Evolutionary conservation across 2,113 vertebrate genomes (phyloP).

Genomic region (Nannospalax galili): DNA sequence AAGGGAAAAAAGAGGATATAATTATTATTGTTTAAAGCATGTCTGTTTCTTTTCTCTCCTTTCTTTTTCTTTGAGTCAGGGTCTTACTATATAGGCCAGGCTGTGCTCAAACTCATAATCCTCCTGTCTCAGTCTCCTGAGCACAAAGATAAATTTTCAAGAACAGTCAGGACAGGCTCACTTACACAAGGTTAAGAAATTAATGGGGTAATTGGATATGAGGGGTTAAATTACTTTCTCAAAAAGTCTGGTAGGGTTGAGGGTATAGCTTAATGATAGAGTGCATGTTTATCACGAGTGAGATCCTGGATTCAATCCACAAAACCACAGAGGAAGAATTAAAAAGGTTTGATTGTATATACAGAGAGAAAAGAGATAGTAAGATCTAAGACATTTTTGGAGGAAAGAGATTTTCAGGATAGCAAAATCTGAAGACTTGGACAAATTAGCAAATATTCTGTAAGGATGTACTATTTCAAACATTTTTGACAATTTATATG

Average conservation of each 20-base stretch:
- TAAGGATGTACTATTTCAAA: constrained; percentile 8
- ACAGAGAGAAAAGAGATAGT: constrained; percentile 16
- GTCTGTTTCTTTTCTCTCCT: background rate
- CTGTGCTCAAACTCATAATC: background rate
- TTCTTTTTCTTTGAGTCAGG: background rate
- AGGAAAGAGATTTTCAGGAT: background rate
- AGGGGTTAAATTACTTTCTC: background rate
- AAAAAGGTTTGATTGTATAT: background rate
- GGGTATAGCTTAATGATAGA: background rate
- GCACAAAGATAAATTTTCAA: background rate
- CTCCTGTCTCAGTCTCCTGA: background rate
- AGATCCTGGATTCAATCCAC: background rate
- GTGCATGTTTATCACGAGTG: background rate
- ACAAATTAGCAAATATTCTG: constrained; percentile 1
- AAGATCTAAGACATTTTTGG: constrained; percentile 6
- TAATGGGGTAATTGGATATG: background rate
- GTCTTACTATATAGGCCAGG: background rate
- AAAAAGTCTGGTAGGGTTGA: background rate
- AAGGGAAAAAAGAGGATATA: too few relatives aligned
- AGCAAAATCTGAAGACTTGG: background rate
- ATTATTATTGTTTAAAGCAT: background rate
- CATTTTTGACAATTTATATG: constrained; percentile 20
- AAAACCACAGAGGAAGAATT: background rate
- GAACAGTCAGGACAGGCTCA: background rate
- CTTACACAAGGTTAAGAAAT: background rate